Evolutionary conservation across 2,113 vertebrate genomes (phyloP), one percentile per base, ranked within the genome.

Genomic region (Vulpes lagopus): DNA sequence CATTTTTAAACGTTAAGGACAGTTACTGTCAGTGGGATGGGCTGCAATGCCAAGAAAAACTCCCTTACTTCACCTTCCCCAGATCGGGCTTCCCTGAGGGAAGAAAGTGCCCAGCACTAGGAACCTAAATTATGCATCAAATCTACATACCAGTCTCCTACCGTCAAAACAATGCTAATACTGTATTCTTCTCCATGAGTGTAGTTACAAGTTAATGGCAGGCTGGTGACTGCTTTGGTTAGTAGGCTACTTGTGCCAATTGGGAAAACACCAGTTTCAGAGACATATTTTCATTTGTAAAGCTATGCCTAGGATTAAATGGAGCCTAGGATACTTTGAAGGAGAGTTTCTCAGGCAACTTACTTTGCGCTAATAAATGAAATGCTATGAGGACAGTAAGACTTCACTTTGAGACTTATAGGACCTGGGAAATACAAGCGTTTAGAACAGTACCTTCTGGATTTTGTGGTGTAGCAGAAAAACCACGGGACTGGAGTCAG

Each of bases 371-470:
- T 94, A 80, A 79, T 25, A 71, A 84, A 93, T 5, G 22, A 90
- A 94, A 73, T 25, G 71, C 32, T 62, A 32, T 49, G 25, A 89
- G 55, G 11, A n/a, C 27, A 43, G 12, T 32, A 27, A 81, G 73
- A 69, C n/a, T 32, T 94, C 67, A 71, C 17, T 79, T 38, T 32
- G 55, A 91, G 91, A 16, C 43, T 87, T 38, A 23, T 14, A 62
- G 65, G 49, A 60, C 35, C 38, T 30, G 38, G 27, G 79, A 93
- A 89, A 86, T 30, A 87, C 25, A 55, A 80, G 93, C 15, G 51
- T 53, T 93, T 91, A 93, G 30, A 94, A 91, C 92, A 71, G 7
- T 51, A 78, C 79, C 88, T 43, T 85, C 59, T 53, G 38, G 32
- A 87, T 74, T 73, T 80, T 71, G 38, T 69, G 67, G n/a, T 81